Evolutionary conservation across 2,797 vertebrate genomes (phyloP), one percentile per base, ranked within the genome.

Genomic region (Syndactyla subalaris): DNA sequence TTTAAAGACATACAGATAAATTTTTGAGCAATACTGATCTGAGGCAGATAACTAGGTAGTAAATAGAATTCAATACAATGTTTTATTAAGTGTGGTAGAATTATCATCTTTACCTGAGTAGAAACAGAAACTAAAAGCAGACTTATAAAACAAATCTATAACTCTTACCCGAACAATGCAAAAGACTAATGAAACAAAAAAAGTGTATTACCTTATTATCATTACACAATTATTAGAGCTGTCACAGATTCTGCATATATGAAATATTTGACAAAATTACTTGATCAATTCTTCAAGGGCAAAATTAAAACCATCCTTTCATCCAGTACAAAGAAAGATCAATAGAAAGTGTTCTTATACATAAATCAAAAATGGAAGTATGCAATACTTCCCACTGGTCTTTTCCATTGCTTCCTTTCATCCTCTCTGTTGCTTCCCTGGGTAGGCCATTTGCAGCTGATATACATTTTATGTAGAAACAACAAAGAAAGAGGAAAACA

Each of bases 231-330:
- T 83, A 93, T 91, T 80, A 87, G 24, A 89, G 19, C 27, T 90
- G 18, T 29, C 83, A 34, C 7, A 65, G 32, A 66, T 6, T 73
- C 34, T 57, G 10, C 4, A n/a, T 74, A 34, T 67, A 48, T 46
- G 21, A 77, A 91, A 83, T 24, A 5, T 79, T 95, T 93, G 59
- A 36, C 9, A 87, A 94, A 92, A 93, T 81, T 77, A 88, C 19
- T 83, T 82, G 43, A 49, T 95, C 75, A 65, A 4, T 21, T 54
- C 80, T 95, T 92, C 66, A 85, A 95, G 38, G 75, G 54, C 32
- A 93, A 85, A 76, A 90, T 83, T 89, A 52, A 75, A 89, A n/a
- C 7, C 16, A 4, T 54, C 10, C 24, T 85, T 94, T 81, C 36
- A 71, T 45, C 14, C 22, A 67, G 21, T 46, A 24, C 11, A 66